Conservation (phyloP, 2,113 vertebrate species). For the Oenanthe melanoleuca region DNA sequence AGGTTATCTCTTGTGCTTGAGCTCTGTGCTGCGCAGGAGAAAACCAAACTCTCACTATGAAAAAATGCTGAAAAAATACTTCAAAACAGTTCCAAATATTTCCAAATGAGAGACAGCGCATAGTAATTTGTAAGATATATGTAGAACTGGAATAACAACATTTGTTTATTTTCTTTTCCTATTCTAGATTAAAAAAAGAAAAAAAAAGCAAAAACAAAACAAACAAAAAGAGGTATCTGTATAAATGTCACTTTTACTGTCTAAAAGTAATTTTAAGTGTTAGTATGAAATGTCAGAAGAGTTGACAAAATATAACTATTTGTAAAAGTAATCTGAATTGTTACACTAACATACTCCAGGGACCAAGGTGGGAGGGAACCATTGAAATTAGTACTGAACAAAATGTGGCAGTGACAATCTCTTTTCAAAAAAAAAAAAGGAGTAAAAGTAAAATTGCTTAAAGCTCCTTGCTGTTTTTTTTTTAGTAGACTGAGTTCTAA, state of each 20-base stretch:
- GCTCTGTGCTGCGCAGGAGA: background rate
- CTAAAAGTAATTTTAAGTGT: conserved; percentile 60
- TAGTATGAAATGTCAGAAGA: conserved; percentile 66
- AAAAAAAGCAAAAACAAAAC: background rate
- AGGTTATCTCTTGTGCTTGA: conserved; percentile 31
- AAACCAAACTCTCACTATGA: conserved; percentile 10
- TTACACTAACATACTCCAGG: conserved; percentile 46
- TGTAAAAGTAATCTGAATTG: conserved; percentile 49
- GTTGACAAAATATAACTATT: conserved; percentile 60
- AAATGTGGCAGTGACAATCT: conserved; percentile 71
- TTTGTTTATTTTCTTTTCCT: conserved; percentile 62
- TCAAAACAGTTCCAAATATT: conserved; percentile 30
- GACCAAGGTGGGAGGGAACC: background rate
- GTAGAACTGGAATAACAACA: conserved; percentile 56
- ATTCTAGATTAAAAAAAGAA: conserved; percentile 56
- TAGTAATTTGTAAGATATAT: conserved; percentile 58
- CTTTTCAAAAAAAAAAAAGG: background rate
- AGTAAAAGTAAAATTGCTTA: conserved; percentile 17
- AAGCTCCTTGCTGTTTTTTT: background rate
- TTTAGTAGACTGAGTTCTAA: background rate
- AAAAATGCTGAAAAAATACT: conserved; percentile 33
- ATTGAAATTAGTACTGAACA: conserved; percentile 9
- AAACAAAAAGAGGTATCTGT: conserved; percentile 11
- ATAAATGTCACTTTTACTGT: conserved; percentile 70
- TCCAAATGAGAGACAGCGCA: conserved; percentile 13